A percentile compares a stretch with the other conserved stretches of the same genome.
Evolutionary conservation across 2,888 invertebrate species (phyloP).

Genomic region (Melanophora roralis): DNA sequence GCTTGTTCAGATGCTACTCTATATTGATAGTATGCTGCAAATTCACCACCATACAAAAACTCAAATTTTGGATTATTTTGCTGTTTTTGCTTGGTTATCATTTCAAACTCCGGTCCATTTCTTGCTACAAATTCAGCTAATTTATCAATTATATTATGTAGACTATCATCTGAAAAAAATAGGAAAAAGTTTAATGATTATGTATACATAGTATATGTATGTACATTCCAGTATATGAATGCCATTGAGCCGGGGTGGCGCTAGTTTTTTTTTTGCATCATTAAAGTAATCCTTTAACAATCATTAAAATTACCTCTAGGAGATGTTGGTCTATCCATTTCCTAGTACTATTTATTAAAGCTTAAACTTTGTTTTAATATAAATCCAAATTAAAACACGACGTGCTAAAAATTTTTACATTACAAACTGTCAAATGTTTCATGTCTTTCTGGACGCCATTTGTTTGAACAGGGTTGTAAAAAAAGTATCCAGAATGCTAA

Average conservation of each 20-base stretch:
- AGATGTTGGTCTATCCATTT: conserved; percentile 64
- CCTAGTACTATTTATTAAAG: no score
- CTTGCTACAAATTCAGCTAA: conserved; percentile 98
- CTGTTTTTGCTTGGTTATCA: conserved; percentile 99
- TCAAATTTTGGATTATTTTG: conserved; percentile 98
- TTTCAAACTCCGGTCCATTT: conserved; percentile 99
- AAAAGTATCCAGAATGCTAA: not conserved
- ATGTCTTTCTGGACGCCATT: conserved; percentile 63
- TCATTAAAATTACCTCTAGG: conserved; percentile 61
- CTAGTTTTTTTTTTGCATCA: not conserved
- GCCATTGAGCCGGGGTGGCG: conserved; percentile 11
- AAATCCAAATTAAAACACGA: conserved; percentile 17
- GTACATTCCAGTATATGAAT: no score
- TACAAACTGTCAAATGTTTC: conserved; percentile 48
- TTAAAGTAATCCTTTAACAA: not conserved
- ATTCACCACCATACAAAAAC: conserved; percentile 97
- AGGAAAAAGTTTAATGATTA: not conserved
- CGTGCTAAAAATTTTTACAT: conserved; percentile 24
- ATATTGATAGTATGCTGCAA: conserved; percentile 97
- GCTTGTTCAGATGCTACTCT: conserved; percentile 97
- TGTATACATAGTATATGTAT: no score
- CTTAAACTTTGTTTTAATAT: conserved; percentile 16
- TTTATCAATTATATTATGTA: conserved; percentile 98
- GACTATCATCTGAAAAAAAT: conserved; percentile 85
- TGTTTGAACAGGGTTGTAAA: conserved; percentile 50